phyloP scores from a whole-genome alignment of 2,797 vertebrate genomes.

The Nannoperca obscura region DNA sequence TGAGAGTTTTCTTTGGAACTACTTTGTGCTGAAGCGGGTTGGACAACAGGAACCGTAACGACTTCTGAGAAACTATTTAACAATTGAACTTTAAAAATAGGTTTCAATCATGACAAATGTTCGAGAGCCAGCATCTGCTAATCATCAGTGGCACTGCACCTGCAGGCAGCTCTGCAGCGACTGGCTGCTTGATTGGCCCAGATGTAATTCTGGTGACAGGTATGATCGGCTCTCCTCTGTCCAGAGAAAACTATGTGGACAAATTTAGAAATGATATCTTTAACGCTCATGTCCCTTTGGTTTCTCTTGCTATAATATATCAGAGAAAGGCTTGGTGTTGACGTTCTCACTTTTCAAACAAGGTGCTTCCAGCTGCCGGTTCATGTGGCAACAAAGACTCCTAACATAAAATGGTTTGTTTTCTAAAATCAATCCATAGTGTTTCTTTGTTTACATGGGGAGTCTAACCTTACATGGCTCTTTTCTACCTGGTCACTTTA shows the following conservation, averaged over 20 bases:
- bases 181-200: conserved; percentile 48
- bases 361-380: not conserved
- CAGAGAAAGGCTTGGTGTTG: conserved; percentile 10
- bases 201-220: conserved; percentile 58
- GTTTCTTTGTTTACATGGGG: conserved; percentile 4
- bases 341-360: conserved; percentile 24
- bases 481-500: conserved; percentile 6
- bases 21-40: conserved; percentile 1
- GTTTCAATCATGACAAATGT: conserved; percentile 17
- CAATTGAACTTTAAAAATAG: conserved; percentile 13
- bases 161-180: conserved; percentile 44
- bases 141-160: conserved; percentile 57
- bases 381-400: conserved; percentile 27
- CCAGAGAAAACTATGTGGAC: conserved; percentile 13
- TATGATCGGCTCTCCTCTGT: conserved; percentile 41
- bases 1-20: conserved; percentile 8
- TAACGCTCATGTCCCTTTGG: conserved; percentile 27
- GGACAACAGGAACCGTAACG: conserved; percentile 1
- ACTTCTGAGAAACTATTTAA: conserved; percentile 1
- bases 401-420: not conserved
- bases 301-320: conserved; percentile 15
- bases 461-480: not conserved
- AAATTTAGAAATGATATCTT: conserved; percentile 27
- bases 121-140: conserved; percentile 54
- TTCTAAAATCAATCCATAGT: not conserved